Percentiles rank a stretch among this genome's conserved stretches.
Conservation (phyloP, 2,888 invertebrate species). For the Patella pellucida region DNA sequence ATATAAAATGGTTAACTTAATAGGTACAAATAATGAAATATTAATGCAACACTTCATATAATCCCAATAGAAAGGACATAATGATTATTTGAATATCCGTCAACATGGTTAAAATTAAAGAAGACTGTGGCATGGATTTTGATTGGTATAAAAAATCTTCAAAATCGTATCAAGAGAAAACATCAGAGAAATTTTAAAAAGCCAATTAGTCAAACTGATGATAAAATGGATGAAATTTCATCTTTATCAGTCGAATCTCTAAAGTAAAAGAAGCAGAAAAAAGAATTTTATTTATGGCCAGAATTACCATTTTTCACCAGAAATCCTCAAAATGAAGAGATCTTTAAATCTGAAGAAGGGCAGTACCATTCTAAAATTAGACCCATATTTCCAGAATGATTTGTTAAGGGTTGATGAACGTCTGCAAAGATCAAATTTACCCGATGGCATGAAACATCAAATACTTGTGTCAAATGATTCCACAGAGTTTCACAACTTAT, state of each 20-base stretch:
- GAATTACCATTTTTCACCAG: not conserved
- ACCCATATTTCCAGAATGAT: not conserved
- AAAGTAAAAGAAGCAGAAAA: not conserved
- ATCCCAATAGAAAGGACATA: no score
- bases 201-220: not conserved
- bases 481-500: conserved; percentile 13
- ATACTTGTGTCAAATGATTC: conserved; percentile 10
- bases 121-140: no score
- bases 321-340: not conserved
- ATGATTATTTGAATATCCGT: no score
- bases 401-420: no score
- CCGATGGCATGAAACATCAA: conserved; percentile 13
- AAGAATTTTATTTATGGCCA: conserved; percentile 2
- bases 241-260: not conserved
- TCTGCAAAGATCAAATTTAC: not conserved
- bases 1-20: no score
- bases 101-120: no score
- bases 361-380: not conserved
- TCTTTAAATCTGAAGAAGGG: no score
- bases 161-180: no score
- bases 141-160: no score
- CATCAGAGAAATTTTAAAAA: no score
- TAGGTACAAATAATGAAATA: no score
- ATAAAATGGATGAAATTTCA: not conserved
- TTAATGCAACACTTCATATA: no score